Evolutionary conservation across 2,797 vertebrate genomes (phyloP).

Genomic region (Diceros bicornis): DNA sequence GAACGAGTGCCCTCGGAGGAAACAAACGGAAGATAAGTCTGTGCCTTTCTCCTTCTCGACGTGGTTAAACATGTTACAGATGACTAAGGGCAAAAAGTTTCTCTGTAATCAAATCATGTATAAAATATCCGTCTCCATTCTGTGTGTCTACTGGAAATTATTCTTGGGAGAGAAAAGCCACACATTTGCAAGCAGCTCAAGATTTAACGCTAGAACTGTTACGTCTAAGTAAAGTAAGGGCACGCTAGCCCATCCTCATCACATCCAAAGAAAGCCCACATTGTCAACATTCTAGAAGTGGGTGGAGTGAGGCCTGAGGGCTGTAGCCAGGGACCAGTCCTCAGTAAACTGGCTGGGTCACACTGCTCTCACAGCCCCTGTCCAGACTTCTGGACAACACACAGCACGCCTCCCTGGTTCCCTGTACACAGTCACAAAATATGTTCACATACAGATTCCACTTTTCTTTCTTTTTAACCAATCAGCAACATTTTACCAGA

Average conservation of each 20-base stretch:
- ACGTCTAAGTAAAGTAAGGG: neutral
- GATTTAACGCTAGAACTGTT: neutral
- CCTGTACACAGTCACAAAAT: neutral
- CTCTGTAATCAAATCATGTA: neutral
- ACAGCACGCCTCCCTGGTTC: rapidly evolving
- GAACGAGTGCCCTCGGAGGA: neutral
- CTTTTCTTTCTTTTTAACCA: neutral
- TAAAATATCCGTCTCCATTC: no score
- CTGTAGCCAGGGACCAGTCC: rapidly evolving
- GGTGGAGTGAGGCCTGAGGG: neutral
- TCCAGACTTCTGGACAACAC: rapidly evolving
- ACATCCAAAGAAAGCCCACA: neutral
- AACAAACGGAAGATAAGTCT: neutral
- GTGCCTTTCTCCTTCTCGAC: neutral
- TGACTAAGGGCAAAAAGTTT: neutral
- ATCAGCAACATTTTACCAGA: neutral
- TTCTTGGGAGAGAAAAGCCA: neutral
- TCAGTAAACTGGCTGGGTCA: neutral
- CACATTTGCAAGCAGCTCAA: neutral
- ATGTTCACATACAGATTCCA: neutral
- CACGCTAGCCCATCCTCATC: rapidly evolving
- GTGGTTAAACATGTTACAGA: rapidly evolving
- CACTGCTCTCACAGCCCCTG: rapidly evolving
- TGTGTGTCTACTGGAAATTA: neutral
- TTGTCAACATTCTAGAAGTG: rapidly evolving